A percentile compares a stretch with the other conserved stretches of the same genome.
phyloP scores from a whole-genome alignment of 1,140 invertebrate genomes.

The Drosophila burlai region DNA sequence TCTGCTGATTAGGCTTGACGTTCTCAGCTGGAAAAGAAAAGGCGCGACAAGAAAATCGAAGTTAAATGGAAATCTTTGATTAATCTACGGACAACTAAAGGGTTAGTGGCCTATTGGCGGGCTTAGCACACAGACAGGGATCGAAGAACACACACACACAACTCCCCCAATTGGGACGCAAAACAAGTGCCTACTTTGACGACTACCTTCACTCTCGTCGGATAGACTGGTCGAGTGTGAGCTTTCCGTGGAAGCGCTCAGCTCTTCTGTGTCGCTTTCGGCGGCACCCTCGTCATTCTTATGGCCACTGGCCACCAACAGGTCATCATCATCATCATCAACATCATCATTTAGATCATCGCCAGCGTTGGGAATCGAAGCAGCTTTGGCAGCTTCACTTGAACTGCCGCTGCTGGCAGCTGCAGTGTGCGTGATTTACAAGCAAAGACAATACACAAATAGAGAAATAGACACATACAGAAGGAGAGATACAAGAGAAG shows the following conservation, averaged over 20 bases:
- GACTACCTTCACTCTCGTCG: constrained; percentile 76
- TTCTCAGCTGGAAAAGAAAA: constrained; percentile 62
- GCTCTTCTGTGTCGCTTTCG: constrained; percentile 82
- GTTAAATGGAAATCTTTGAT: constrained; percentile 1
- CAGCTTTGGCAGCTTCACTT: constrained; percentile 31
- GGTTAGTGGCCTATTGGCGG: constrained; percentile 42
- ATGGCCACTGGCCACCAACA: constrained; percentile 31
- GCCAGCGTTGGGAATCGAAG: constrained; percentile 22
- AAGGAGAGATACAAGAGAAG: constrained; percentile 24
- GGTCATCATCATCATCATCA: constrained; percentile 23
- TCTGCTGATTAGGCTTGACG: constrained; percentile 69
- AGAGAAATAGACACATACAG: constrained; percentile 55
- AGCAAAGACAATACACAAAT: constrained; percentile 75
- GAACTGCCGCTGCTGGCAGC: constrained; percentile 69
- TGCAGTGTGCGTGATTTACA: constrained; percentile 77
- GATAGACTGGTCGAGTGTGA: constrained; percentile 84
- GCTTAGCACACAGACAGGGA: constrained; percentile 39
- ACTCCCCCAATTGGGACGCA: constrained; percentile 18
- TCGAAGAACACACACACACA: constrained; percentile 16
- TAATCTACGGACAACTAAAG: not conserved
- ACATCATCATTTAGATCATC: constrained; percentile 35
- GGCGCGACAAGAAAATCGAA: constrained; percentile 11
- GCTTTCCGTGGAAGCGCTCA: constrained; percentile 84
- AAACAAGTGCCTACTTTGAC: constrained; percentile 47
- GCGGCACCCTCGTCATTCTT: constrained; percentile 49